Percentiles rank a stretch among this genome's conserved stretches.
Evolutionary conservation across 1,140 invertebrate genomes (phyloP).

Genomic region (Anastatus disparis): DNA sequence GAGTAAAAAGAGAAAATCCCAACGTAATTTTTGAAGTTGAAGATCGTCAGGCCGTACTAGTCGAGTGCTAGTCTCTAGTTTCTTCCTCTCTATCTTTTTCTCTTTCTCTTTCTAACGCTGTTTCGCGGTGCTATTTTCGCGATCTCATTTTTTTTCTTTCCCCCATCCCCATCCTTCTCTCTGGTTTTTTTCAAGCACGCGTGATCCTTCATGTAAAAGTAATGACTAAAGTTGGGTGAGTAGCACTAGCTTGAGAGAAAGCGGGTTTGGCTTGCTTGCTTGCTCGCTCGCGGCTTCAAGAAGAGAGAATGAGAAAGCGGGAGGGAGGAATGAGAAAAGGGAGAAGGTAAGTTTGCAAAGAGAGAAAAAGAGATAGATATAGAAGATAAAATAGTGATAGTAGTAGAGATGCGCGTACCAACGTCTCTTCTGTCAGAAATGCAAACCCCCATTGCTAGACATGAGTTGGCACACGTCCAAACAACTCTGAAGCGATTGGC

Average conservation of each 20-base stretch:
- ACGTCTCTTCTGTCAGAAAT: constrained; percentile 34
- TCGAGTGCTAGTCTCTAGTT: constrained; percentile 1
- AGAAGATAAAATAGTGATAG: constrained; percentile 10
- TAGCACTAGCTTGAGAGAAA: constrained; percentile 24
- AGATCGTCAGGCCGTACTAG: not conserved
- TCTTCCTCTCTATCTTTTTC: too few species aligned
- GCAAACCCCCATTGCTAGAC: constrained; percentile 50
- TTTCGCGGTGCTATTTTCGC: not conserved
- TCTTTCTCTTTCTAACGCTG: too few species aligned
- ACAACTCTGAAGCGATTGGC: constrained; percentile 60
- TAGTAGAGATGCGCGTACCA: not conserved
- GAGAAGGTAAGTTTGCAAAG: too few species aligned
- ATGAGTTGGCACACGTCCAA: constrained; percentile 59
- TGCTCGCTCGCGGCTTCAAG: too few species aligned
- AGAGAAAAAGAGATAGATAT: not conserved
- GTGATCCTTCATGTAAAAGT: constrained; percentile 45
- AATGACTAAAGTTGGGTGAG: constrained; percentile 59
- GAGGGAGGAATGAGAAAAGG: too few species aligned
- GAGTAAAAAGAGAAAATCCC: not conserved
- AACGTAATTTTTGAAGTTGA: constrained; percentile 23
- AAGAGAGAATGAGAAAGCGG: not conserved
- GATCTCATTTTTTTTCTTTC: constrained; percentile 15
- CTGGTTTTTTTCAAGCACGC: not conserved
- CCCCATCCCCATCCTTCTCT: not conserved
- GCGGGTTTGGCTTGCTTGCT: too few species aligned